A percentile compares a stretch with the other conserved stretches of the same genome.
Conservation (phyloP, 2,888 invertebrate genomes). For the Gnatocerus cornutus region DNA sequence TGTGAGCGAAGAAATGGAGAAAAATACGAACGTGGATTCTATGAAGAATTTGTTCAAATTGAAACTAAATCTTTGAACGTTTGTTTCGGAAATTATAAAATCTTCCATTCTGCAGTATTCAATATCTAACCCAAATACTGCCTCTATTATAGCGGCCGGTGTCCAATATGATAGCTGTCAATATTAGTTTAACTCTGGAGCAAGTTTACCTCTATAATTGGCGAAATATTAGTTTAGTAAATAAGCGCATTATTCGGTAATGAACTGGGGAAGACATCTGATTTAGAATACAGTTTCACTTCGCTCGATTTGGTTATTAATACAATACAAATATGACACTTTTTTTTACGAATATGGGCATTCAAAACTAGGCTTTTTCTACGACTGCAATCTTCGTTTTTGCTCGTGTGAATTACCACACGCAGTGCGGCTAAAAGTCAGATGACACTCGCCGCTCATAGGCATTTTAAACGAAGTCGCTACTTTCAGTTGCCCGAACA, state of each 20-base stretch:
- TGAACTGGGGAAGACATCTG: neutral
- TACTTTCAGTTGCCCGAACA: too few relatives aligned
- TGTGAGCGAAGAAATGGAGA: neutral
- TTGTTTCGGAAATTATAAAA: too few relatives aligned
- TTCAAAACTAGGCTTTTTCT: too few relatives aligned
- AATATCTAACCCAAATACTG: conserved; percentile 16
- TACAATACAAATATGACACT: too few relatives aligned
- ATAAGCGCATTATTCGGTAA: conserved; percentile 27
- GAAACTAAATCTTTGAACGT: too few relatives aligned
- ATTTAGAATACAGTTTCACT: neutral
- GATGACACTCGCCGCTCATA: too few relatives aligned
- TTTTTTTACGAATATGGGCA: too few relatives aligned
- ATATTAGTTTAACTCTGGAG: conserved; percentile 38
- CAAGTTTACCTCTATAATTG: conserved; percentile 28
- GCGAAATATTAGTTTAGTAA: conserved; percentile 37
- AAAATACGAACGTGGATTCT: neutral
- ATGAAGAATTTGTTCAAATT: neutral
- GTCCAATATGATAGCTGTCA: conserved; percentile 39
- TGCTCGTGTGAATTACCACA: too few relatives aligned
- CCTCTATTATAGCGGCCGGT: conserved; percentile 11
- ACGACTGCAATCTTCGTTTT: too few relatives aligned
- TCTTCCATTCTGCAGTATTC: neutral
- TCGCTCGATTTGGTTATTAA: too few relatives aligned
- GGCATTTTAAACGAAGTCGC: too few relatives aligned
- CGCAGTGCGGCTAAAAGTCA: too few relatives aligned